Conservation (phyloP, 2,797 vertebrate genomes). For the Notamacropus eugenii region DNA sequence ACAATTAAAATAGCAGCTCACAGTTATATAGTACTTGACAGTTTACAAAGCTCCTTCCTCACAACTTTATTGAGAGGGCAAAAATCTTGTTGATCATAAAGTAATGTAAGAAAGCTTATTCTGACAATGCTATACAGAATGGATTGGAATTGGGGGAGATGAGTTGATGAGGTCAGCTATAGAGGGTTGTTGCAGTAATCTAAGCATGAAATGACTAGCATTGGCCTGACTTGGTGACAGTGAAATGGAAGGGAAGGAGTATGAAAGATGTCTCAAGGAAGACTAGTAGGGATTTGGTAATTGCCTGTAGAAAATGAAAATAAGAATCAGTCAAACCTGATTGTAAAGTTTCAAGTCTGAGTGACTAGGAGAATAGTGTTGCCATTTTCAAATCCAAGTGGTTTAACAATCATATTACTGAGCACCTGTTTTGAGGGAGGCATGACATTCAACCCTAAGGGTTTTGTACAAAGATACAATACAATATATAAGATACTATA, state of each 20-base stretch:
- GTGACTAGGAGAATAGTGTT: slow-evolving; percentile 4
- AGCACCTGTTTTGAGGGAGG: background rate
- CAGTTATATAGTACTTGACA: background rate
- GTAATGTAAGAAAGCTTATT: background rate
- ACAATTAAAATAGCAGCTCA: background rate
- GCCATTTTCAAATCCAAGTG: slow-evolving; percentile 24
- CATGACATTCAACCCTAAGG: background rate
- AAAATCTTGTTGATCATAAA: background rate
- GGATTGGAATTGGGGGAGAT: background rate
- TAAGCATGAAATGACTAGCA: background rate
- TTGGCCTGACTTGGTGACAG: slow-evolving; percentile 1
- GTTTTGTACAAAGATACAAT: background rate
- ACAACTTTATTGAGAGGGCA: background rate
- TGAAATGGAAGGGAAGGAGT: background rate
- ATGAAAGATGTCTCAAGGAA: background rate
- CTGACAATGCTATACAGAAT: background rate
- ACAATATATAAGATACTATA: too few species aligned
- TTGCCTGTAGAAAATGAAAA: background rate
- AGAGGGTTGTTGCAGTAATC: background rate
- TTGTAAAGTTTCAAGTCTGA: slow-evolving; percentile 40
- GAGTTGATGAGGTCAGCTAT: slow-evolving; percentile 14
- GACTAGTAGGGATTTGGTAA: background rate
- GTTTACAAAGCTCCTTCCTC: background rate
- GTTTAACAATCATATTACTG: background rate
- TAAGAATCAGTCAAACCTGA: background rate